Base-by-base conservation (phyloP, 2,113 vertebrate species). In the Protomyctophum bolini region DNA sequence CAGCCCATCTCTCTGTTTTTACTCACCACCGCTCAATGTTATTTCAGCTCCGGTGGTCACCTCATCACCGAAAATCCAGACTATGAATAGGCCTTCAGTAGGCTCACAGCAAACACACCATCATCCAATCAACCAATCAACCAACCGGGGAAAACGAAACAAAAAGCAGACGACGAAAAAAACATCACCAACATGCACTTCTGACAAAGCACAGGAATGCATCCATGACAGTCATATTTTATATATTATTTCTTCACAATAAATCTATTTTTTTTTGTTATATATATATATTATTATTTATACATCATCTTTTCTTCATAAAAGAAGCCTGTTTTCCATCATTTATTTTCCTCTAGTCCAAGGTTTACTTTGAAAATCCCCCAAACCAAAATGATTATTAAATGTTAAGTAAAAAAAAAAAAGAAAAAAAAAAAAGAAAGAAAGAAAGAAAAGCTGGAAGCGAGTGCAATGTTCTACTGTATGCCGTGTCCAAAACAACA, bases 121-220 rank as follows among this genome's bases (percentile, higher is more conserved):
- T 12, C 70, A 70, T 49, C 65, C 80, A 50, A 67, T 51, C 67
- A 64, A 73, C 71, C 65, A 64, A 73, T 69, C 65, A 68, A 14
- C 14, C 64, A n/a, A 41, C 12, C 2, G 29, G 1, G 29, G 50
- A 56, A 9, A 77, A 21, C 21, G 21, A 54, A 28, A 52, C 50
- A 9, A 52, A 52, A 12, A 52, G 50, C 50, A 10, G 50, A 52
- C 33, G 5, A 12, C 8, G n/a, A 63, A 15, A 50, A 63, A 12
- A 48, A 28, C 68, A 72, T 66, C 62, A 68, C 77, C 58, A 49
- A 79, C 84, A 85, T 85, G 74, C 78, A 86, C 50, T 59, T 75
- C 75, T 56, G 55, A 76, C 61, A 73, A 79, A 54, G 70, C 75
- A 80, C 68, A 73, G 64, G 52, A 14, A 52, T 14, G 21, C 73